Base-by-base conservation (phyloP, 2,113 vertebrate species). In the Sterrhoptilus dennistouni region DNA sequence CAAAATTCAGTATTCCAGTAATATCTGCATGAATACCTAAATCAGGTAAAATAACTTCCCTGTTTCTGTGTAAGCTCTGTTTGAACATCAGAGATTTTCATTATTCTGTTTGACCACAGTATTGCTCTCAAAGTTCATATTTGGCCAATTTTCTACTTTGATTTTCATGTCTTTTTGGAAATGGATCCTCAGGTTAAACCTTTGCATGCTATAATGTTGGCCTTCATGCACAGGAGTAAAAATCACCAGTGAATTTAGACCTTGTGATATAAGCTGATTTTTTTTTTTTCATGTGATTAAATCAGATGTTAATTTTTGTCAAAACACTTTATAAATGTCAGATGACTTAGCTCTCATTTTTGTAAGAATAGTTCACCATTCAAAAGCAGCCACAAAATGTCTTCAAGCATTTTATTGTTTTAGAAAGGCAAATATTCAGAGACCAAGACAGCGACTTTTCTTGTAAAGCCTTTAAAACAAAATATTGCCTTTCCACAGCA, bases 41-140 rank as follows among this genome's bases (percentile, higher is more conserved):
- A 88, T 38, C 49, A 79, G 49, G 63, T 88, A 72, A 87, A 85
- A 94, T 68, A 94, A 72, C 66, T 91, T 95, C 23, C n/a, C 27
- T 71, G 14, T 85, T 93, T 83, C 70, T 90, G 3, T 76, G n/a
- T 85, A 66, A 87, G 17, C 25, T 83, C 45, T 75, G 7, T 71
- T 75, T 87, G 61, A 93, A 76, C 53, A 72, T 85, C 66, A 90
- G 70, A 97, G 49, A 69, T 64, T 61, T 89, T 90, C 45, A 42
- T 92, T 83, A 69, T 56, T 93, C 87, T 69, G 13, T 88, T 88
- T 92, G 71, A 42, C 85, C 82, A 54, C 36, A 69, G 40, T 40
- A n/a, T 72, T 89, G 20, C 49, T 57, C 53, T 96, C 49, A 50
- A 72, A 88, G 44, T 92, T 90, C 21, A 28, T 54, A 53, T 59